Percentiles rank a stretch among this genome's conserved stretches.
Evolutionary conservation across 2,888 invertebrate genomes (phyloP).

Genomic region (Drosophila testacea): DNA sequence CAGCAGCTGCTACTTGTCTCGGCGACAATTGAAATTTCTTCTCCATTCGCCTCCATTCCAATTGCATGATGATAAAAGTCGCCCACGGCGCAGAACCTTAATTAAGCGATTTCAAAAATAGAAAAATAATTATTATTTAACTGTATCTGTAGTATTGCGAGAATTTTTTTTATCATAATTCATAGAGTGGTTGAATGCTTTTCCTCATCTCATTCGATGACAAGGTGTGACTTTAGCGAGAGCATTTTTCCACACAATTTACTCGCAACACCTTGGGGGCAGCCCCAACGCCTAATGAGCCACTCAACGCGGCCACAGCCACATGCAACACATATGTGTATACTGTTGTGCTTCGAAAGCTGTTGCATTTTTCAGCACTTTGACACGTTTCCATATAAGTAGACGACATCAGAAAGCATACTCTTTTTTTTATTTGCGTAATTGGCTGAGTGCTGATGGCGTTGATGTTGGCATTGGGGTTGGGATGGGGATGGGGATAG

Average conservation of each 20-base stretch:
- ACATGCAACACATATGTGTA: not conserved
- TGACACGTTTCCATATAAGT: constrained; percentile 74
- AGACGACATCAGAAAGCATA: constrained; percentile 24
- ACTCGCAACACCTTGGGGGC: constrained; percentile 59
- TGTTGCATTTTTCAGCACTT: constrained; percentile 75
- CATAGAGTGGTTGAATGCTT: not conserved
- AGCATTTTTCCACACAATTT: constrained; percentile 70
- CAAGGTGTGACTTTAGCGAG: constrained; percentile 16
- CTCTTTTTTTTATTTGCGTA: constrained; percentile 58
- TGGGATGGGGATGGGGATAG: constrained; percentile 3
- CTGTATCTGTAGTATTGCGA: constrained; percentile 3
- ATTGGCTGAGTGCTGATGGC: constrained; percentile 70
- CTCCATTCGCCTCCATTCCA: not conserved
- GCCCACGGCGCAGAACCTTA: constrained; percentile 74
- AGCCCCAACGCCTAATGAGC: constrained; percentile 65
- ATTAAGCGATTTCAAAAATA: constrained; percentile 68
- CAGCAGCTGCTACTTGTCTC: constrained; percentile 28
- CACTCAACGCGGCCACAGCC: constrained; percentile 48
- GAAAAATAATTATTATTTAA: constrained; percentile 7
- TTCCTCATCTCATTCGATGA: not conserved
- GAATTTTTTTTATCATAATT: not conserved
- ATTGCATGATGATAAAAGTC: constrained; percentile 58
- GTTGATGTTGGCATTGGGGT: constrained; percentile 13
- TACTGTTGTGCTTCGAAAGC: constrained; percentile 22
- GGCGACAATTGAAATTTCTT: constrained; percentile 56